phyloP scores from a whole-genome alignment of 2,888 invertebrate genomes.

The Argynnis bischoffii region DNA sequence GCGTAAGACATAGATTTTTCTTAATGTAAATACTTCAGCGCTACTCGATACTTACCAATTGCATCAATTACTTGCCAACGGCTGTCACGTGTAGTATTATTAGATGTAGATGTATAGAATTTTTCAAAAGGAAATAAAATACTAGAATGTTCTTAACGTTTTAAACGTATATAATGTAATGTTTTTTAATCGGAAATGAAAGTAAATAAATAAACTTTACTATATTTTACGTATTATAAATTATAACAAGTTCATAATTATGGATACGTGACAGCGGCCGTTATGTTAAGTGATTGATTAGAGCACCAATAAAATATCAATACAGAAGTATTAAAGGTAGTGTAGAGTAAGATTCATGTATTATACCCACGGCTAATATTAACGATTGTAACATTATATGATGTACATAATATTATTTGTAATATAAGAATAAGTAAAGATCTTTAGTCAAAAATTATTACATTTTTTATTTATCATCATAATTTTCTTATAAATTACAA shows the following conservation, averaged over 20 bases:
- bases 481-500: neutral
- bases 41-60: conserved; percentile 10
- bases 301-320: conserved; percentile 31
- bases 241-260: neutral
- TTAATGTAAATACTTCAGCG: conserved; percentile 29
- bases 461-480: conserved; percentile 32
- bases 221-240: neutral
- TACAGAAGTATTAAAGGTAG: conserved; percentile 26
- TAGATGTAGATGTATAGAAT: conserved; percentile 29
- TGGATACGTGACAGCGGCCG: conserved; percentile 34
- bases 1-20: conserved; percentile 23
- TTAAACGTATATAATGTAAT: too few species aligned
- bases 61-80: conserved; percentile 16
- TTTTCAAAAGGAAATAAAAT: neutral
- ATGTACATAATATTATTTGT: conserved; percentile 80
- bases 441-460: conserved; percentile 70
- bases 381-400: conserved; percentile 57
- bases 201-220: neutral
- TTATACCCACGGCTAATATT: conserved; percentile 47
- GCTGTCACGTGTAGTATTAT: conserved; percentile 39
- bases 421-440: conserved; percentile 76
- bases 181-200: neutral
- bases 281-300: conserved; percentile 29
- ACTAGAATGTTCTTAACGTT: too few species aligned
- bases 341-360: conserved; percentile 40